These are phyloP conservation scores for Muscicapa comitata DNA, from an alignment of 2,797 vertebrate genomes.

Conservation along the genomic window DNA sequence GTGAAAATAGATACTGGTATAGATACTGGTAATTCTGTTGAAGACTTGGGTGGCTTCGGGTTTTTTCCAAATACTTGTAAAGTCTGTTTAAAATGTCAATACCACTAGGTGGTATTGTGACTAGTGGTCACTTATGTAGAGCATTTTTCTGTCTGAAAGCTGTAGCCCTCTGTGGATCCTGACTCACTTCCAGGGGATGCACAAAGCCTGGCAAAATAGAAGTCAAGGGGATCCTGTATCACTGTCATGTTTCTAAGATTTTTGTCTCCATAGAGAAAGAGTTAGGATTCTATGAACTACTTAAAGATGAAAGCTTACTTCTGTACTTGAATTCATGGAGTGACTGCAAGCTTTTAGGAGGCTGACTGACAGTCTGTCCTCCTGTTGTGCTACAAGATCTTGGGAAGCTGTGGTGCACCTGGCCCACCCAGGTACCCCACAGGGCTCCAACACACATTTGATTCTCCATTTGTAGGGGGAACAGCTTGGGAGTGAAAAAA, in stretches of 20 bases:
- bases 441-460: fast-evolving
- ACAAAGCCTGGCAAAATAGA: not conserved
- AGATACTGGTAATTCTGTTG: not conserved
- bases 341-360: not conserved
- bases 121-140: not conserved
- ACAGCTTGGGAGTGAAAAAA: not conserved
- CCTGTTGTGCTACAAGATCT: fast-evolving
- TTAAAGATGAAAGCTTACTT: not conserved
- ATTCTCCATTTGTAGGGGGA: not conserved
- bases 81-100: not conserved
- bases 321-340: not conserved
- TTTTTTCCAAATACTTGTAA: not conserved
- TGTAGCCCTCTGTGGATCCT: not conserved
- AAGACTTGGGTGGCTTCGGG: not conserved
- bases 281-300: not conserved
- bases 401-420: not conserved
- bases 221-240: fast-evolving
- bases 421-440: fast-evolving
- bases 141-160: not conserved
- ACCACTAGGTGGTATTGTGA: not conserved
- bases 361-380: not conserved
- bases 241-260: not conserved
- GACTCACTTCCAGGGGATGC: not conserved
- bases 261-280: not conserved
- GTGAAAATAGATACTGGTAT: not conserved